These are phyloP conservation scores for Dermochelys coriacea DNA, from an alignment of 2,797 vertebrate genomes.

Conservation along the genomic window DNA sequence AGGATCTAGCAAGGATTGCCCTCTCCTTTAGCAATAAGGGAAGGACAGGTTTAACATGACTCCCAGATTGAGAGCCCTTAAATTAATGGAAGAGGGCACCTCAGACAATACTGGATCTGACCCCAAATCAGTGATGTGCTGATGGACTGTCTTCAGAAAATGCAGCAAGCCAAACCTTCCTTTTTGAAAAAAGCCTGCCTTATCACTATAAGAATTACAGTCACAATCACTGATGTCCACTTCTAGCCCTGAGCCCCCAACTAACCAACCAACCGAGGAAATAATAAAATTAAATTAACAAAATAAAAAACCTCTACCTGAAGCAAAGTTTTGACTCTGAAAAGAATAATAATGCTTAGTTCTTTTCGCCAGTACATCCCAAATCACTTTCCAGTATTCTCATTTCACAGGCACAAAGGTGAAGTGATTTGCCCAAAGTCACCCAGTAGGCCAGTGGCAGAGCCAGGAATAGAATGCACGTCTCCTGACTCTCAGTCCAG, in stretches of 20 bases:
- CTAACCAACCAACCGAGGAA: no score
- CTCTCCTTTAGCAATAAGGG: not conserved
- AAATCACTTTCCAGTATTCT: no score
- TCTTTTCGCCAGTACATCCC: no score
- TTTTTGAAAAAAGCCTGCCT: not conserved
- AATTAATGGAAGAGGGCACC: not conserved
- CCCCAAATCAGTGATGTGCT: not conserved
- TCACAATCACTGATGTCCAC: not conserved
- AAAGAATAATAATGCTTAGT: no score
- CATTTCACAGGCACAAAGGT: not conserved
- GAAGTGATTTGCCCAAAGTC: not conserved
- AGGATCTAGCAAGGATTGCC: not conserved
- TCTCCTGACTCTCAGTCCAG: no score
- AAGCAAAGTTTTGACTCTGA: no score
- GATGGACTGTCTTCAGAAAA: not conserved
- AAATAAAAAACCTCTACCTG: no score
- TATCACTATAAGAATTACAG: not conserved
- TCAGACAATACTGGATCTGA: not conserved
- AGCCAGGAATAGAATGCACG: no score
- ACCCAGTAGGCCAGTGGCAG: no score
- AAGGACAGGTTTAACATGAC: not conserved
- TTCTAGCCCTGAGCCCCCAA: not conserved
- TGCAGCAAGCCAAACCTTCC: not conserved
- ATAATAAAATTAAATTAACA: no score
- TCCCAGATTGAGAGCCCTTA: rapidly evolving